Evolutionary conservation across 2,113 vertebrate species (phyloP).

Genomic region (Sinosuthora webbiana): DNA sequence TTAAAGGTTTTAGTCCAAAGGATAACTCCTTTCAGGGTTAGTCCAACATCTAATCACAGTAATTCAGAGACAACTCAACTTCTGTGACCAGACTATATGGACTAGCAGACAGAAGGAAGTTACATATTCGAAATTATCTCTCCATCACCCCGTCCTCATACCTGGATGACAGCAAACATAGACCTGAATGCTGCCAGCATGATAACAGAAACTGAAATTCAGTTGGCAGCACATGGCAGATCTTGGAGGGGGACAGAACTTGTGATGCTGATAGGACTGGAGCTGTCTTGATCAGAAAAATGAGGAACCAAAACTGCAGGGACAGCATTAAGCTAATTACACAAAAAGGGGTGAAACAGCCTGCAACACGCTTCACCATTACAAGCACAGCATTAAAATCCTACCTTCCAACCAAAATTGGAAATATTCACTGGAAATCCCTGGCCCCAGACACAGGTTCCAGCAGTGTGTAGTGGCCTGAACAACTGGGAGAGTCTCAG

Average conservation of each 20-base stretch:
- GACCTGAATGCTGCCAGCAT: not conserved
- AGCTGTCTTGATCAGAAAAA: not conserved
- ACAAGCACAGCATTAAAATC: not conserved
- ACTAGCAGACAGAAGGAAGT: not conserved
- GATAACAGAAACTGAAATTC: not conserved
- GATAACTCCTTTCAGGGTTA: not conserved
- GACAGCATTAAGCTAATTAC: not conserved
- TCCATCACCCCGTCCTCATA: not conserved
- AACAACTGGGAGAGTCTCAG: not conserved
- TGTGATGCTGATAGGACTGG: not conserved
- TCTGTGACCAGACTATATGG: not conserved
- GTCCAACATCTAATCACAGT: not conserved
- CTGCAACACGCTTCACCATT: not conserved
- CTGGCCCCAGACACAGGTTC: not conserved
- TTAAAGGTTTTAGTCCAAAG: not conserved
- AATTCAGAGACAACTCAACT: not conserved
- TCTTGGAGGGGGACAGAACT: not conserved
- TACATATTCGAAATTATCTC: not conserved
- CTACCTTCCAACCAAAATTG: not conserved
- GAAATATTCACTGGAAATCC: not conserved
- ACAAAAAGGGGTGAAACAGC: not conserved
- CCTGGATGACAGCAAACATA: not conserved
- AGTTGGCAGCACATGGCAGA: not conserved
- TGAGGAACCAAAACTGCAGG: not conserved
- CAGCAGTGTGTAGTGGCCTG: not conserved